phyloP scores from a whole-genome alignment of 1,140 invertebrate species.

The Drosophila bocqueti region DNA sequence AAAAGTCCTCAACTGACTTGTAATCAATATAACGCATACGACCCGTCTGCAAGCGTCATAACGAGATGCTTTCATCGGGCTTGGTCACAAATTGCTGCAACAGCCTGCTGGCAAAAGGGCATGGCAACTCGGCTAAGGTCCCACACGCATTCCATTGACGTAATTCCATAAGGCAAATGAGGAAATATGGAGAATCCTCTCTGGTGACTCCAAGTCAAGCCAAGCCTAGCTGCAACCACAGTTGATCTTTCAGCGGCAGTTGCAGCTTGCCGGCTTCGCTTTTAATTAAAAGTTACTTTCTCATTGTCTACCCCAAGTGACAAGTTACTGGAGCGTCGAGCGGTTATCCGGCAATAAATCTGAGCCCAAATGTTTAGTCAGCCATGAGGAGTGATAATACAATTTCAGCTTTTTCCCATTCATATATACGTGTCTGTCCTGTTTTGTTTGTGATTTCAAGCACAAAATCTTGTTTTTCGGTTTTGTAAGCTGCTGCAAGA shows the following conservation, averaged over 20 bases:
- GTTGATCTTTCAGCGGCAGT: constrained; percentile 15
- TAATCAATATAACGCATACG: constrained; percentile 64
- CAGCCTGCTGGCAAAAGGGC: not conserved
- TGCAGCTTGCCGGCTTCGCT: constrained; percentile 6
- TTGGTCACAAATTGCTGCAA: constrained; percentile 13
- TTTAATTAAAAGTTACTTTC: constrained; percentile 47
- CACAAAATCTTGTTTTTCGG: constrained; percentile 52
- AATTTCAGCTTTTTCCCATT: constrained; percentile 35
- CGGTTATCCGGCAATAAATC: constrained; percentile 17
- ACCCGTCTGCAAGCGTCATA: constrained; percentile 2
- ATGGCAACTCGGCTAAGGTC: not conserved
- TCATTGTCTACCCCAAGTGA: not conserved
- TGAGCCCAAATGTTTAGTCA: constrained; percentile 34
- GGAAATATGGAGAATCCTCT: constrained; percentile 9
- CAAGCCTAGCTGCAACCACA: constrained; percentile 3
- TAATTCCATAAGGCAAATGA: constrained; percentile 40
- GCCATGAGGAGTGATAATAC: constrained; percentile 35
- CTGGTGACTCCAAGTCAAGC: not conserved
- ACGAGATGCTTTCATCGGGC: constrained; percentile 6
- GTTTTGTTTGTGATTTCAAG: constrained; percentile 46
- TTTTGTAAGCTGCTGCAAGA: constrained; percentile 2
- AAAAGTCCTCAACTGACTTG: not conserved
- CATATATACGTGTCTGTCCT: constrained; percentile 8
- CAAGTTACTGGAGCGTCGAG: not conserved
- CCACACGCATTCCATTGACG: constrained; percentile 33